Conservation (phyloP, 2,113 vertebrate species). For the Daboia siamensis region DNA sequence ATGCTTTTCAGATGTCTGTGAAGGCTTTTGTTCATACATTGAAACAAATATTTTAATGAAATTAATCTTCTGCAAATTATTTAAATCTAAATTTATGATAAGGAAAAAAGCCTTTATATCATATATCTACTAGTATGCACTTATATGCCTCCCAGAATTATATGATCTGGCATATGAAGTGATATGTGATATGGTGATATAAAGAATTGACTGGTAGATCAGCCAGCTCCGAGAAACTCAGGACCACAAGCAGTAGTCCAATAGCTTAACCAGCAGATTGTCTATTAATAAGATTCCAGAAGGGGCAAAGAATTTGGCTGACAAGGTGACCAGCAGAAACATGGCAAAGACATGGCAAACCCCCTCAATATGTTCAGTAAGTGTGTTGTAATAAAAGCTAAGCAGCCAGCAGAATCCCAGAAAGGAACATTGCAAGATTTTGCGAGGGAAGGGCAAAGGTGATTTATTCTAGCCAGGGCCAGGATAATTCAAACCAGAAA, state of each 20-base stretch:
- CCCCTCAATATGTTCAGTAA: background rate
- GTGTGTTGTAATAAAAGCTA: background rate
- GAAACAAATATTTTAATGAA: background rate
- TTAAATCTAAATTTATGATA: background rate
- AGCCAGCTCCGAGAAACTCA: background rate
- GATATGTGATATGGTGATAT: background rate
- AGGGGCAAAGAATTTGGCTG: background rate
- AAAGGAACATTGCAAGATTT: background rate
- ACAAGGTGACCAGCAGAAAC: background rate
- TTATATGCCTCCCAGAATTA: background rate
- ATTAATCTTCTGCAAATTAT: background rate
- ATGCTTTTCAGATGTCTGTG: background rate
- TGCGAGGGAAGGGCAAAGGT: background rate
- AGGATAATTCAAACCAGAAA: background rate
- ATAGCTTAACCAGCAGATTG: background rate
- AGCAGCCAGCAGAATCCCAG: background rate
- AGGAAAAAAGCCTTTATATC: background rate
- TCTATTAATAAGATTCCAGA: background rate
- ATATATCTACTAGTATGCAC: background rate
- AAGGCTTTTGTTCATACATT: background rate
- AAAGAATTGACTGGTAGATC: background rate
- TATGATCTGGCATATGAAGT: background rate
- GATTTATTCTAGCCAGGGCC: background rate
- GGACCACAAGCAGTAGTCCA: background rate
- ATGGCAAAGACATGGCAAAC: background rate